Evolutionary conservation across 2,888 invertebrate genomes (phyloP), one percentile per base, ranked within the genome.

Genomic region (Pandemis cinnamomeana): DNA sequence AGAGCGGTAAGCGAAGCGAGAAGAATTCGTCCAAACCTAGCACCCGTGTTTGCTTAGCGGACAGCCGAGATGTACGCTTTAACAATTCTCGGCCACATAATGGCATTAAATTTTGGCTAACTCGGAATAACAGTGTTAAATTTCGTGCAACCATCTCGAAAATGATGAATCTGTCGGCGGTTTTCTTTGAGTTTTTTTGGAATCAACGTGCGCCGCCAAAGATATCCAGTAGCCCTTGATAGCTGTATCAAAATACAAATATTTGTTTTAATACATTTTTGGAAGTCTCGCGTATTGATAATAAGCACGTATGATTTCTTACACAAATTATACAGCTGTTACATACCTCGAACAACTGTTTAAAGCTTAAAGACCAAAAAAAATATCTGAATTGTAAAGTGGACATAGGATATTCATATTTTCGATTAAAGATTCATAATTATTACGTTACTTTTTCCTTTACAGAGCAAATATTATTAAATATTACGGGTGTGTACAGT

Each of bases 111-210:
- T 87, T 84, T 86, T 87, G 85, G 84, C 87, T 85, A 87, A 82
- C 77, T 82, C 86, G 81, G 87, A 82, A 91, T 90, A 91, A 91
- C 89, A 88, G 93, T 91, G 91, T 93, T 93, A 90, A 91, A 91
- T 93, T 92, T 93, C 93, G 82, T 86, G 86, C 84, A 90, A 88
- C 84, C 80, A 87, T 87, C 87, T 82, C 84, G 82, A 82, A 87
- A 86, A 91, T 93, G 93, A 93, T 91, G 84, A 87, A 93, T 93
- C 87, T 88, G 89, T 86, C 87, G 89, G 90, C 88, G 82, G 84
- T 77, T 77, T 76, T 85, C 85, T 89, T 89, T 85, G 86, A 82
- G 82, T 81, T 75, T 71, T 58, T 77, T 72, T 62, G 69, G 69
- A 72, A 71, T 53, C 68, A 80, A 76, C 73, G 77, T 73, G 76